Evolutionary conservation across 2,888 invertebrate species (phyloP).

Genomic region (Serrognathus titanus): DNA sequence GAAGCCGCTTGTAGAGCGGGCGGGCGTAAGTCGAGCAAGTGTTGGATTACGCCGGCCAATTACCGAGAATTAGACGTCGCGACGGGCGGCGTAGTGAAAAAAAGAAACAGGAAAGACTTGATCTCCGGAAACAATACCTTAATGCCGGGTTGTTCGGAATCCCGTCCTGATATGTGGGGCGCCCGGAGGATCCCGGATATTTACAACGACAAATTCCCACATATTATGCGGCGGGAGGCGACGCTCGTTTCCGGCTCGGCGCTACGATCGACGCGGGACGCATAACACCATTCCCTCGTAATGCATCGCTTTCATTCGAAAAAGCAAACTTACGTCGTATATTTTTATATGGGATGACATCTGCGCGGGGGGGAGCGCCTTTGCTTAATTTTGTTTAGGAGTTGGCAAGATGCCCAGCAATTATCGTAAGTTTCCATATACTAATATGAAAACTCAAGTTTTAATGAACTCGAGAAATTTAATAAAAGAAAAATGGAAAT

Average conservation of each 20-base stretch:
- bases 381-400: neutral
- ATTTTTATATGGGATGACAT: slow-evolving; percentile 9
- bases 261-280: slow-evolving; percentile 21
- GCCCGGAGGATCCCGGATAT: slow-evolving; percentile 40
- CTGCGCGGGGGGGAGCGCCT: neutral
- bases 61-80: slow-evolving; percentile 32
- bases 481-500: too few species aligned
- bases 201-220: slow-evolving; percentile 49
- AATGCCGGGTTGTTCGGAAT: slow-evolving; percentile 37
- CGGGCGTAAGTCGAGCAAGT: slow-evolving; percentile 38
- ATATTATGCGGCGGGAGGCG: slow-evolving; percentile 36
- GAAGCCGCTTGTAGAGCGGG: slow-evolving; percentile 41
- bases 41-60: slow-evolving; percentile 48
- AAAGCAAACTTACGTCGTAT: slow-evolving; percentile 14
- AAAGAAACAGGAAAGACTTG: slow-evolving; percentile 28
- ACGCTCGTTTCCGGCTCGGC: slow-evolving; percentile 16
- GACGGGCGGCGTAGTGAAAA: neutral
- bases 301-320: slow-evolving; percentile 17
- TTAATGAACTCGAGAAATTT: too few species aligned
- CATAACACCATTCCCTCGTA: slow-evolving; percentile 20
- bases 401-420: too few species aligned
- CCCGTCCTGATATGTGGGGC: slow-evolving; percentile 43
- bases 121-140: slow-evolving; percentile 47
- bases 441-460: too few species aligned
- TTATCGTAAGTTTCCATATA: too few species aligned